Conservation (phyloP, 1,140 invertebrate species). For the Sycophaga agraensis region DNA sequence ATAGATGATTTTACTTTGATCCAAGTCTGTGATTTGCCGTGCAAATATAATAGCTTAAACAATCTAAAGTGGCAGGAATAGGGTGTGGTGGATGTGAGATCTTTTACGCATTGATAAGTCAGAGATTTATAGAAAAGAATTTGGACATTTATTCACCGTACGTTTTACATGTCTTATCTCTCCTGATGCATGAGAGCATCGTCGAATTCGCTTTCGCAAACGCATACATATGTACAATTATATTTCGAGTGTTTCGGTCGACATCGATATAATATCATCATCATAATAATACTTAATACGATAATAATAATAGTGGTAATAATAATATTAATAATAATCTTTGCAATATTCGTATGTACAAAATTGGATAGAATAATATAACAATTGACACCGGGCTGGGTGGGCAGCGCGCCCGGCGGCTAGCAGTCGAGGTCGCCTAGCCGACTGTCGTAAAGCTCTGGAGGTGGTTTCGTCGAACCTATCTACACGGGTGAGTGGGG, state of each 20-base stretch:
- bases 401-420: neutral
- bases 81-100: neutral
- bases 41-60: neutral
- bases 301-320: constrained; percentile 13
- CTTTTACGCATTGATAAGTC: constrained; percentile 10
- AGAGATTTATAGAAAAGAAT: constrained; percentile 36
- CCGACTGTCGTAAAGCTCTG: constrained; percentile 14
- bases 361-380: constrained; percentile 3
- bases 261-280: neutral
- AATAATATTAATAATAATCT: constrained; percentile 14
- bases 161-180: constrained; percentile 21
- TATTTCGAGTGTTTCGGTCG: neutral
- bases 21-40: too few species aligned
- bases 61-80: neutral
- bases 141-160: constrained; percentile 46
- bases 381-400: neutral
- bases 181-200: neutral
- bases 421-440: neutral
- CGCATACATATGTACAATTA: constrained; percentile 19
- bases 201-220: neutral
- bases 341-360: constrained; percentile 10
- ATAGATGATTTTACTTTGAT: too few species aligned
- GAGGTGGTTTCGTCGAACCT: neutral
- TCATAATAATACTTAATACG: neutral
- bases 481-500: too few species aligned